Evolutionary conservation across 1,140 invertebrate genomes (phyloP).

Genomic region (Phocides pigmalion): DNA sequence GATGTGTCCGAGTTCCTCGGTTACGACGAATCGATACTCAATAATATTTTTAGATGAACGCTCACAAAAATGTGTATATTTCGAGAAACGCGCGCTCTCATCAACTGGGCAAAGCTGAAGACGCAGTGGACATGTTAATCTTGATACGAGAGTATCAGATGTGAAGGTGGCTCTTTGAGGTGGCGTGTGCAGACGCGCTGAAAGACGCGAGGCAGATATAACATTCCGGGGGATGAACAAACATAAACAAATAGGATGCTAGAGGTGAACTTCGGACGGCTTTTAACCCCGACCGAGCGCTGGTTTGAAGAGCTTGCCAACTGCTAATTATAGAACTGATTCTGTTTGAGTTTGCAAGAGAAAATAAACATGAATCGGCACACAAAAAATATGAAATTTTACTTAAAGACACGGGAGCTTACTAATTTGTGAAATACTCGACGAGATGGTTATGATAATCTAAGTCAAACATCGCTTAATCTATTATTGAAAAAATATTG

Average conservation of each 20-base stretch:
- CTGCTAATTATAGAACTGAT: constrained; percentile 26
- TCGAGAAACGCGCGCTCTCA: constrained; percentile 22
- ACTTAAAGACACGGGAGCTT: not conserved
- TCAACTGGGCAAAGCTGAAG: constrained; percentile 23
- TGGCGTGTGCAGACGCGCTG: constrained; percentile 29
- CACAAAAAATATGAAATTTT: constrained; percentile 2
- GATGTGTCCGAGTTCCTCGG: not conserved
- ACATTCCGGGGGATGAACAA: constrained; percentile 35
- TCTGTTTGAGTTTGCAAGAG: constrained; percentile 24
- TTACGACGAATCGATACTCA: constrained; percentile 3
- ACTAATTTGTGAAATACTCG: not conserved
- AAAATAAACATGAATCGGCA: constrained; percentile 24
- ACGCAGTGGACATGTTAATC: constrained; percentile 15
- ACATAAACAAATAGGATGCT: constrained; percentile 38
- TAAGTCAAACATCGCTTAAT: not conserved
- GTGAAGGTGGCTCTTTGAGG: constrained; percentile 13
- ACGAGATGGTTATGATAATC: not conserved
- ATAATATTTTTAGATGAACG: constrained; percentile 10
- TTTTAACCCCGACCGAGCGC: constrained; percentile 23
- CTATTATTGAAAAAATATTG: not conserved
- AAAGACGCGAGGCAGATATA: constrained; percentile 38
- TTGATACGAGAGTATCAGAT: constrained; percentile 10
- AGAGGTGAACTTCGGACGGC: constrained; percentile 20
- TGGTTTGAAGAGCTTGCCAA: constrained; percentile 11
- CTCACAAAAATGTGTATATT: constrained; percentile 19